Evolutionary conservation across 2,888 invertebrate genomes (phyloP).

Genomic region (Balanococcus diminutus): DNA sequence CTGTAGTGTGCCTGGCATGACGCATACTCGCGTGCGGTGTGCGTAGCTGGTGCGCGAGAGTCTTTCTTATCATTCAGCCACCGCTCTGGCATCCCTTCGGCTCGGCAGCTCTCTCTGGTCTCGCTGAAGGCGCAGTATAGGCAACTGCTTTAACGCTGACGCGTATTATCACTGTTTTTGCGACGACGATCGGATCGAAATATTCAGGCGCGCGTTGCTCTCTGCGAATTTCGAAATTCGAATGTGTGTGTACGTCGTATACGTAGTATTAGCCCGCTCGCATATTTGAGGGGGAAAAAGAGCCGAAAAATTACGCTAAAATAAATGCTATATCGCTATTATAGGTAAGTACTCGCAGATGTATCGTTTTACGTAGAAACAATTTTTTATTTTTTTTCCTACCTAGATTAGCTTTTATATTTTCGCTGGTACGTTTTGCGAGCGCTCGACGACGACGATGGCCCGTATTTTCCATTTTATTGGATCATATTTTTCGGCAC

Average conservation of each 20-base stretch:
- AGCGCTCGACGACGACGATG: background rate
- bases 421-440: too few relatives aligned
- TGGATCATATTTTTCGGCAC: background rate
- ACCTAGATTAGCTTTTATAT: background rate
- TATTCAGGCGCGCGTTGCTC: slow-evolving; percentile 42
- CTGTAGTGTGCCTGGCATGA: slow-evolving; percentile 20
- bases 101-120: slow-evolving; percentile 23
- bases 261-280: too few relatives aligned
- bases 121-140: slow-evolving; percentile 36
- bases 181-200: slow-evolving; percentile 19
- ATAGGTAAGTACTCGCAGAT: slow-evolving; percentile 25
- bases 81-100: slow-evolving; percentile 7
- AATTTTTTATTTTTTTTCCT: too few relatives aligned
- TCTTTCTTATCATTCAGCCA: slow-evolving; percentile 48
- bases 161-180: slow-evolving; percentile 39
- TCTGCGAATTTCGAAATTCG: too few relatives aligned
- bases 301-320: background rate
- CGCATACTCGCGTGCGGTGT: slow-evolving; percentile 45
- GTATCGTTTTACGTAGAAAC: slow-evolving; percentile 1
- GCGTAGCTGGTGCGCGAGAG: slow-evolving; percentile 45
- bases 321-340: background rate
- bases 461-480: background rate
- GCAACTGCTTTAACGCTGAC: slow-evolving; percentile 44
- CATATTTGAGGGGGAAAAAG: background rate
- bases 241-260: background rate